phyloP scores from a whole-genome alignment of 2,888 invertebrate species.

The Aphodius sticticus region DNA sequence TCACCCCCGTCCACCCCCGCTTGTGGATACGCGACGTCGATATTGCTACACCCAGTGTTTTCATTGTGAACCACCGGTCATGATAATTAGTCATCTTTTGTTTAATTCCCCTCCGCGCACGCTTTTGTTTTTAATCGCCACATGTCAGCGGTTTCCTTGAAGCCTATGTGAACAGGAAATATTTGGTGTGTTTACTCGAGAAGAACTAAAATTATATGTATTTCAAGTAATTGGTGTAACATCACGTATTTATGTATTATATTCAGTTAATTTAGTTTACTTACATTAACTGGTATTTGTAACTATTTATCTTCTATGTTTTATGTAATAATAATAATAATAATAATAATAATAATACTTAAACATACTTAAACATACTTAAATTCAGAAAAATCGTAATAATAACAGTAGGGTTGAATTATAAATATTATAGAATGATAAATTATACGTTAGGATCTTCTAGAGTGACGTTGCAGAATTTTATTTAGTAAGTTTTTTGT shows the following conservation, averaged over 20 bases:
- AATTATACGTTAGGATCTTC: too few relatives aligned
- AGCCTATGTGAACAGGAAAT: neutral
- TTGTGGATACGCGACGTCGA: slow-evolving; percentile 26
- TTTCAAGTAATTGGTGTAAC: neutral
- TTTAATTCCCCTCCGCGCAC: slow-evolving; percentile 24
- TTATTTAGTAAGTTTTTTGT: too few relatives aligned
- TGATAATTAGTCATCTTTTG: slow-evolving; percentile 37
- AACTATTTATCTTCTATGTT: too few relatives aligned
- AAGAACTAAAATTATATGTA: neutral
- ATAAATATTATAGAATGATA: too few relatives aligned
- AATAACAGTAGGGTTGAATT: too few relatives aligned
- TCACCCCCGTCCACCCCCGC: slow-evolving; percentile 25
- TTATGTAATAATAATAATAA: too few relatives aligned
- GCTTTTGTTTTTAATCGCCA: slow-evolving; percentile 29
- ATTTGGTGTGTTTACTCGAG: neutral
- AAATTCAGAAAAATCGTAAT: too few relatives aligned
- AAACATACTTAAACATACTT: too few relatives aligned
- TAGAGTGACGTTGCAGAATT: too few relatives aligned
- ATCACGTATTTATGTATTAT: neutral
- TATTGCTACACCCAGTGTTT: slow-evolving; percentile 4
- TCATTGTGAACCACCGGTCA: slow-evolving; percentile 28
- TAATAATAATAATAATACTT: too few relatives aligned
- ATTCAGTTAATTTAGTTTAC: too few relatives aligned
- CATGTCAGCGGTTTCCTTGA: slow-evolving; percentile 19
- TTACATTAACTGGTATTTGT: too few relatives aligned